Base-by-base conservation (phyloP, 1,140 invertebrate species). In the Batillaria attramentaria region DNA sequence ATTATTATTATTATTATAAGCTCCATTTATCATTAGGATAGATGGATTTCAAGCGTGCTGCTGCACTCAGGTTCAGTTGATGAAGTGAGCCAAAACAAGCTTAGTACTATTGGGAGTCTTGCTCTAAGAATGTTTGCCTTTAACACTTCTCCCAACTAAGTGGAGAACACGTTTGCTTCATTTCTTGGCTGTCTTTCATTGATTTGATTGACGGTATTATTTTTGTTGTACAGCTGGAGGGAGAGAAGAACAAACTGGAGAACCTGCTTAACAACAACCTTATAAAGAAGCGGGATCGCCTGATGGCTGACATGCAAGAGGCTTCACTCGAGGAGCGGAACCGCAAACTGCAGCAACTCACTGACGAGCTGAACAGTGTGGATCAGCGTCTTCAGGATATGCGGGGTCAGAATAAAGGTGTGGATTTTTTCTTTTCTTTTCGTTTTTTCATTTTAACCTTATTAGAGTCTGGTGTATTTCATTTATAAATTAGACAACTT, bases 221-320 rank as follows among this genome's bases (percentile, higher is more conserved):
- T n/a, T n/a, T n/a, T n/a, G n/a, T n/a, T 77, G 70, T 81, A 33
- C 84, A 93, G 90, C 92, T 99, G 16, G 98, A 99, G 91, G 97
- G 97, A 42, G 96, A 97, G 81, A 99, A 99, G 91, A 99, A 98
- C 90, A 98, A 98, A 90, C 92, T 99, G 50, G 98, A 99, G 91
- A 99, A 99, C 93, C 92, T 99, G 60, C 92, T 99, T 42, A 97
- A 97, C n/a, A 99, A 99, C 90, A 99, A 99, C 92, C 93, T 99
- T 50, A 96, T 98, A 66, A 92, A 91, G 90, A 92, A 91, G 95
- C 79, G 95, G 95, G 90, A 98, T 96, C 89, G 97, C 89, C 92
- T 99, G 0, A 94, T 93, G 73, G 72, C 76, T 18, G 90, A 92
- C 37, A 69, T 92, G 74, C 85, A 90, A 66, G 91, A 91, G 73